Evolutionary conservation across 2,888 invertebrate genomes (phyloP), one percentile per base, ranked within the genome.

Genomic region (Drosophila mettleri): DNA sequence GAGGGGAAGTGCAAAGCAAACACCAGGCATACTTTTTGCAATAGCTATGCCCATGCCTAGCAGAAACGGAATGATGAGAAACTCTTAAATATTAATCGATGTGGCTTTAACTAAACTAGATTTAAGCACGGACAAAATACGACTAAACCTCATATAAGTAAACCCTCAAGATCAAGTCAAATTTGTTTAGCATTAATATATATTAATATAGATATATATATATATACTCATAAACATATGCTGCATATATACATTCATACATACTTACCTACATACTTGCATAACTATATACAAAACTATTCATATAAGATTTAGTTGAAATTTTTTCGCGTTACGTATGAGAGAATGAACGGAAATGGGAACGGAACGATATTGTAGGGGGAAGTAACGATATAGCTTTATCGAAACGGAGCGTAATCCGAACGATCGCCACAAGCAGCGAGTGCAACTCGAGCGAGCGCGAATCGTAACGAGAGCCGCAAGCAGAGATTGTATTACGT

Each of bases 241-340:
- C 36, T 51, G 49, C 58, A 68, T 60, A 75, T 58, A 51, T 38
- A 63, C 29, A 58, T 60, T 48, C 75, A 55, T 54, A 54, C 72
- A 62, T 54, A 51, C 69, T 31, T 45, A 60, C 31, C 61, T 49
- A 48, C 62, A 69, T 55, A 36, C 38, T 49, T 73, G 48, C 52
- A 64, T 45, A 45, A 29, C 27, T 58, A 57, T 55, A 66, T 73
- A 73, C 68, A 74, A 62, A 57, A 49, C 53, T 70, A 74, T 55
- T 41, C 66, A 76, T 76, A 54, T 75, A 81, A 75, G 69, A 83
- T 83, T 83, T 86, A 88, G 82, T 83, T 83, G 49, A 83, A 88
- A 81, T 78, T 74, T 81, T 81, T 88, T 79, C 86, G 68, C 80
- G 80, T 86, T 82, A 82, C 77, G 82, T 82, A 81, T 82, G 80